Evolutionary conservation across 2,888 invertebrate species (phyloP).

Genomic region (Crocallis elinguaria): DNA sequence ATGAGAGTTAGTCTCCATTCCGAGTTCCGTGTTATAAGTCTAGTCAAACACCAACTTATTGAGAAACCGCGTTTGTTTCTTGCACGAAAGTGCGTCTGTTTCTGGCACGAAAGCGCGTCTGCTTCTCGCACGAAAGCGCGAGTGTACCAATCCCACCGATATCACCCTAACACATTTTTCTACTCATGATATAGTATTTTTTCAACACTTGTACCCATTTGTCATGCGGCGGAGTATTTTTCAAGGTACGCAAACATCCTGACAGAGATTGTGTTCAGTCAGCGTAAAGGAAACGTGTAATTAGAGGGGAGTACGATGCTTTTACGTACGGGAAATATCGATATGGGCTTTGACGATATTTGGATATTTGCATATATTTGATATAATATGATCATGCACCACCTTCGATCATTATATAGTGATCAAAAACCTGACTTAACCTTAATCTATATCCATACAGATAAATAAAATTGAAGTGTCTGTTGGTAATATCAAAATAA

Average conservation of each 20-base stretch:
- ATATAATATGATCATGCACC: background rate
- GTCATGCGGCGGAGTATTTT: slow-evolving; percentile 27
- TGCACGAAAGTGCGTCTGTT: too few relatives aligned
- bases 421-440: too few relatives aligned
- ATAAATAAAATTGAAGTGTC: too few relatives aligned
- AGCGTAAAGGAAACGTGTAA: slow-evolving; percentile 24
- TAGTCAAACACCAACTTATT: too few relatives aligned
- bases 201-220: slow-evolving; percentile 28
- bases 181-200: slow-evolving; percentile 19
- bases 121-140: slow-evolving; percentile 4
- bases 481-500: too few relatives aligned
- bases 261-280: slow-evolving; percentile 28
- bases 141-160: background rate
- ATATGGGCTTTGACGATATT: slow-evolving; percentile 3
- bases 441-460: too few relatives aligned
- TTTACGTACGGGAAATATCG: slow-evolving; percentile 7
- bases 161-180: slow-evolving; percentile 6
- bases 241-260: slow-evolving; percentile 30
- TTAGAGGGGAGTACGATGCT: slow-evolving; percentile 24
- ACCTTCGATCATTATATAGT: too few relatives aligned
- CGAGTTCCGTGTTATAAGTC: too few relatives aligned
- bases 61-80: too few relatives aligned
- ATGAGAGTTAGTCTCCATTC: too few relatives aligned
- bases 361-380: background rate
- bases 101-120: too few relatives aligned